Evolutionary conservation across 2,113 vertebrate species (phyloP).

Genomic region (Thermophis baileyi): DNA sequence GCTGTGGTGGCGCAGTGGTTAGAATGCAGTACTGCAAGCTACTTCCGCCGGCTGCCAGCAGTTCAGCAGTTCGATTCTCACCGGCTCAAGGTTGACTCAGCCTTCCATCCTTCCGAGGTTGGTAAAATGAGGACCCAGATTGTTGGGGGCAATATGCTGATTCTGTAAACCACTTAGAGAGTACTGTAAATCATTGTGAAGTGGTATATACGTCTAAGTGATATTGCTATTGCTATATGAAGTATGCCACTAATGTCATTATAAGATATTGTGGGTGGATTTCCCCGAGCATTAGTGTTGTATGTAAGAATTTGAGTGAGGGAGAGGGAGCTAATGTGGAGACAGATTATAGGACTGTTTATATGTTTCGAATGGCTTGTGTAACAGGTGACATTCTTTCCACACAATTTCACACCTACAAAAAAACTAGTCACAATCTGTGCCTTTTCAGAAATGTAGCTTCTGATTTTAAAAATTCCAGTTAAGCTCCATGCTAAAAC

Average conservation of each 20-base stretch:
- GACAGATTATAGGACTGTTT: background rate
- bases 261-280: background rate
- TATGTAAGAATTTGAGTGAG: background rate
- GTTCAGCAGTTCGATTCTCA: too few species aligned
- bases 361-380: background rate
- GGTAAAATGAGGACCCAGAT: too few species aligned
- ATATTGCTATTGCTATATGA: background rate
- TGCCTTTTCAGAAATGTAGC: background rate
- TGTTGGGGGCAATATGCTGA: too few species aligned
- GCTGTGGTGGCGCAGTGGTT: too few species aligned
- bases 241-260: background rate
- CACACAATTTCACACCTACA: background rate
- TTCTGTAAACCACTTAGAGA: too few species aligned
- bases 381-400: background rate
- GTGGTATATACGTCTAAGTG: too few species aligned
- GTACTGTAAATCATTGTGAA: too few species aligned
- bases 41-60: too few species aligned
- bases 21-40: too few species aligned
- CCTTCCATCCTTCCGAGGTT: too few species aligned
- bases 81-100: too few species aligned
- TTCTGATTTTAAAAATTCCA: slow-evolving; percentile 22
- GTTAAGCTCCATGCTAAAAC: background rate
- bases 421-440: background rate
- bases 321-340: background rate
- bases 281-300: background rate